Evolutionary conservation across 2,888 invertebrate genomes (phyloP), one percentile per base, ranked within the genome.

Genomic region (Zaprionus bogoriensis): DNA sequence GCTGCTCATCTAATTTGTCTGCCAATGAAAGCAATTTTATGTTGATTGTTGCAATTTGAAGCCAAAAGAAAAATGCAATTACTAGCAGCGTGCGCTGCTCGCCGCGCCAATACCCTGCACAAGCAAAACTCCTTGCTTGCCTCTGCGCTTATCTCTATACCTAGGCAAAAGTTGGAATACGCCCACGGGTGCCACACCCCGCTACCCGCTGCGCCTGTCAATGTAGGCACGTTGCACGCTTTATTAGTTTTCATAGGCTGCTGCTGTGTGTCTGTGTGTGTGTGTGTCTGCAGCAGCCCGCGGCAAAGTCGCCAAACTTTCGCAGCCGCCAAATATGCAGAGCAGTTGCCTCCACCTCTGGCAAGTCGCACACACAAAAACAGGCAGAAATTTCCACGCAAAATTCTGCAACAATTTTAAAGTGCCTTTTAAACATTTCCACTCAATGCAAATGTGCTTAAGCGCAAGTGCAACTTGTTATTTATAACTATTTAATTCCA

Each of bases 201-300:
- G 12, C n/a, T n/a, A n/a, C n/a, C n/a, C n/a, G n/a, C n/a, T n/a
- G n/a, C n/a, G 44, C 30, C 41, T 67, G 75, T 71, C 74, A 66
- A 71, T 78, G 80, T 80, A 78, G 77, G 84, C 78, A 80, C 78
- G 76, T 78, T 78, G 76, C 76, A 78, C 82, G 81, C 81, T 81
- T 84, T 81, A 81, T 81, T 81, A 81, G 84, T 84, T 81, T 81
- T 78, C 82, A 78, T 78, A 81, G 67, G 76, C 27, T 22, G 28
- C 45, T 60, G 51, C 45, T 39, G 42, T 19, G 2, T 28, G 4
- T 14, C 6, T 32, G 3, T 32, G n/a, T 42, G 12, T 45, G 10
- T 45, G 36, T 46, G 38, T 27, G 12, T 38, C 19, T 27, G 20
- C 9, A 45, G 57, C 45, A 19, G 51, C 57, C 58, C 22, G 42